These are phyloP conservation scores for Tortricodes alternella DNA, from an alignment of 2,888 invertebrate species.

Conservation along the genomic window DNA sequence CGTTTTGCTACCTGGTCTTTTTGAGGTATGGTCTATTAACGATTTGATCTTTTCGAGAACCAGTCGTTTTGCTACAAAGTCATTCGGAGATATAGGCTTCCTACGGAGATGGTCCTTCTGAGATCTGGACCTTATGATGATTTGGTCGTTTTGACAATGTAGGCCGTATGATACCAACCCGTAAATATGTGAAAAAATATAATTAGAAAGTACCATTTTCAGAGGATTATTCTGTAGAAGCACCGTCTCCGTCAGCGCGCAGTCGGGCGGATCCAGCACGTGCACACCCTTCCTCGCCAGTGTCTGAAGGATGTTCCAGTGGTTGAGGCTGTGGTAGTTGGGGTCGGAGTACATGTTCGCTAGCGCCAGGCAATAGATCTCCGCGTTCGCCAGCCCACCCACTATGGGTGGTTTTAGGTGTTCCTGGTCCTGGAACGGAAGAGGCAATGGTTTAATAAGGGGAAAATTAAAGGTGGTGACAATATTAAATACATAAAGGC, in stretches of 20 bases:
- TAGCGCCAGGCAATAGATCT: conserved; percentile 96
- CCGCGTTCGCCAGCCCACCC: conserved; percentile 95
- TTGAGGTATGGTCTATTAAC: no score
- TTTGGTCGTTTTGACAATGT: no score
- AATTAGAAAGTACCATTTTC: conserved; percentile 96
- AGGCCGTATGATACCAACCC: no score
- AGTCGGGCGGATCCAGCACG: conserved; percentile 91
- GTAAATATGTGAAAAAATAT: no score
- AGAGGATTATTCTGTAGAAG: conserved; percentile 97
- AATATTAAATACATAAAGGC: no score
- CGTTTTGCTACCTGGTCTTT: no score
- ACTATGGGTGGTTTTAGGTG: conserved; percentile 96
- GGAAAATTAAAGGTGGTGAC: no score
- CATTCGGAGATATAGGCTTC: no score
- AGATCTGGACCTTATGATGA: no score
- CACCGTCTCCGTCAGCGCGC: conserved; percentile 96
- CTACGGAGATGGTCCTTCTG: no score
- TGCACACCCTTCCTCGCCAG: conserved; percentile 95
- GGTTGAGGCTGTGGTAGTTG: conserved; percentile 97
- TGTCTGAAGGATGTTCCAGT: conserved; percentile 97
- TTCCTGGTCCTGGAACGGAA: conserved; percentile 89
- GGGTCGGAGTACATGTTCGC: conserved; percentile 98
- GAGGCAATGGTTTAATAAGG: not conserved
- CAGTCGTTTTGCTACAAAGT: no score
- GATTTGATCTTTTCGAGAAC: no score